Conservation (phyloP, 92 coral and sea anemone genomes). For the Virgularia gustaviana region DNA sequence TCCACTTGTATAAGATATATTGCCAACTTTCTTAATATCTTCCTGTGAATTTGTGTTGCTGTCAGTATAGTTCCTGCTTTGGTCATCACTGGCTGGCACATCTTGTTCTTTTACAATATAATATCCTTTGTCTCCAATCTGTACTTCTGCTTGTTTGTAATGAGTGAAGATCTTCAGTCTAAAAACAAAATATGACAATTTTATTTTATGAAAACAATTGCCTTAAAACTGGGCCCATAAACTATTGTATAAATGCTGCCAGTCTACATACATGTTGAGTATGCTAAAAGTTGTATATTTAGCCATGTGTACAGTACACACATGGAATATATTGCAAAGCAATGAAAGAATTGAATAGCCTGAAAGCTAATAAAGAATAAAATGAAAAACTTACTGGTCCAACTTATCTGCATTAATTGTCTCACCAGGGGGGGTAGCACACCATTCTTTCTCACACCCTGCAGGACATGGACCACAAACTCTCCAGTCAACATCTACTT, state of each 20-base stretch:
- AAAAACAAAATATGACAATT: neutral
- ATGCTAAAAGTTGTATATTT: neutral
- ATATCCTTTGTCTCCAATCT: slow-evolving; percentile 94
- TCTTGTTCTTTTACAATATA: slow-evolving; percentile 67
- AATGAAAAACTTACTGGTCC: slow-evolving; percentile 45
- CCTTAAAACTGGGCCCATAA: neutral
- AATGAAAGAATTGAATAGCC: too few species aligned
- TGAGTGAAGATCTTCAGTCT: slow-evolving; percentile 77
- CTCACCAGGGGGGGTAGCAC: slow-evolving; percentile 68
- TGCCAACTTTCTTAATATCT: too few species aligned
- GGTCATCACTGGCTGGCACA: neutral
- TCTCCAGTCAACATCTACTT: slow-evolving; percentile 89
- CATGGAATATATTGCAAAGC: neutral
- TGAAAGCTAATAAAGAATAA: neutral
- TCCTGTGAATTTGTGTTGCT: neutral
- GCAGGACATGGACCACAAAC: slow-evolving; percentile 81
- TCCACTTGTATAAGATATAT: too few species aligned
- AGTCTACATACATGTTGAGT: neutral
- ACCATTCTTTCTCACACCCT: slow-evolving; percentile 40
- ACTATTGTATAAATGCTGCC: neutral
- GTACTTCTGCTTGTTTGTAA: slow-evolving; percentile 81
- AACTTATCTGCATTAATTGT: slow-evolving; percentile 68
- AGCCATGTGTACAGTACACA: neutral
- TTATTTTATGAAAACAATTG: neutral
- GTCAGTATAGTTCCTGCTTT: neutral